These are phyloP conservation scores for Zoroaster sp. DNA, from an alignment of 53 echinoderm and acorn worm species.

Conservation along the genomic window DNA sequence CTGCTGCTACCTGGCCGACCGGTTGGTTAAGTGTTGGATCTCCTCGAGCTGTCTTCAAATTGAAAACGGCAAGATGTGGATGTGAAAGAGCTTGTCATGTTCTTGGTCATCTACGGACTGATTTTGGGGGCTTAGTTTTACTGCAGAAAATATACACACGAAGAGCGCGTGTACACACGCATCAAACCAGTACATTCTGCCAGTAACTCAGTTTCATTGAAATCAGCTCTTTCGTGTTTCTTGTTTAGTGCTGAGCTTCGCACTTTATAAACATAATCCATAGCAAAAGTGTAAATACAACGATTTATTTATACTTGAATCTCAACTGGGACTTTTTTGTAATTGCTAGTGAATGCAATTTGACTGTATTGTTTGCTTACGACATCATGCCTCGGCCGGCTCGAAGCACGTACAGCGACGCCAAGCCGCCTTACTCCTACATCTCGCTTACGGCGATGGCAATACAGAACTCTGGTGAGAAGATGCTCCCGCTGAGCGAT, in stretches of 20 bases:
- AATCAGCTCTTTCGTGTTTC: neutral
- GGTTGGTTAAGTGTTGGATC: constrained; percentile 41
- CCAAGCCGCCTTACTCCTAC: constrained; percentile 98
- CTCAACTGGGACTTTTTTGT: neutral
- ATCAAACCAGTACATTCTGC: neutral
- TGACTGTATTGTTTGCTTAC: constrained; percentile 2
- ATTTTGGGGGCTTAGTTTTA: neutral
- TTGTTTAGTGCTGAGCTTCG: neutral
- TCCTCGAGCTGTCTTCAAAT: constrained; percentile 25
- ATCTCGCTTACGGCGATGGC: constrained; percentile 99
- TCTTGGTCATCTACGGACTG: neutral
- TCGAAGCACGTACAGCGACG: constrained; percentile 98
- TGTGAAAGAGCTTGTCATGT: neutral
- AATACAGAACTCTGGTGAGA: constrained; percentile 92
- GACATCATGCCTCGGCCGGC: constrained; percentile 94
- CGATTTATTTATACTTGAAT: neutral
- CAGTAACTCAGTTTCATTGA: neutral
- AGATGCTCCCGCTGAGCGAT: constrained; percentile 97
- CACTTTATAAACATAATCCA: neutral
- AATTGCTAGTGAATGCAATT: neutral
- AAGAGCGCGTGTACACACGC: neutral
- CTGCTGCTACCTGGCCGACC: neutral
- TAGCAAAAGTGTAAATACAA: neutral
- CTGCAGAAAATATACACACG: neutral
- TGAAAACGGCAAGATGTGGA: constrained; percentile 20